Evolutionary conservation across 2,888 invertebrate species (phyloP), one percentile per base, ranked within the genome.

Genomic region (Thysanoteuthis rhombus): DNA sequence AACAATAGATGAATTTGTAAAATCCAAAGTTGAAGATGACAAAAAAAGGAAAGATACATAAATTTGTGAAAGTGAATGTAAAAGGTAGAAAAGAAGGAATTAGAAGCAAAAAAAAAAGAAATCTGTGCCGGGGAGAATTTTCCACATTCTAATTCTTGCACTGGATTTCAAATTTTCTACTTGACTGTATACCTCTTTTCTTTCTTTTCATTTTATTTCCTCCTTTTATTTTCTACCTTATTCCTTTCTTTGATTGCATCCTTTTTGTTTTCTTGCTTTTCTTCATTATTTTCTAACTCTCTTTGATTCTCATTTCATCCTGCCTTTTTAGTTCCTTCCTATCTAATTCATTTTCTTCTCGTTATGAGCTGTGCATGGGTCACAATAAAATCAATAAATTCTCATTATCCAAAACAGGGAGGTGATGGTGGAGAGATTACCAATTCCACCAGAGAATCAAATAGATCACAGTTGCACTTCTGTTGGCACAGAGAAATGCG

Each of bases 321-420:
- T 75, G n/a, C n/a, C 19, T 75, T 75, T 19, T 12, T 36, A 75
- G 75, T 75, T 36, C 16, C 19, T 36, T 36, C 75, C 75, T n/a
- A n/a, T 75, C 75, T 75, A 75, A n/a, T 75, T 75, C 75, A 75
- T 75, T 75, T 75, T 75, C 75, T 75, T 75, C 75, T 75, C 75
- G 75, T 75, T 75, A 75, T 75, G 75, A 75, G 75, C 36, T 75
- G 36, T 75, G 36, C n/a, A 75, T 36, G 75, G 75, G 75, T 75
- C 75, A 75, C 75, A 75, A 75, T 75, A 75, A 75, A 75, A 75
- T 75, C 75, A 75, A 75, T 75, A 75, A 36, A 75, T 75, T 75
- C 75, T 75, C 75, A 75, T 75, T 75, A 75, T 75, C 75, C 75
- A 75, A 75, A 75, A 75, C 12, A 16, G n/a, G 75, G 75, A 36